Percentiles rank a stretch among this genome's conserved stretches.
phyloP scores from a whole-genome alignment of 92 coral and sea anemone genomes.

The Isaurus tuberculatus region DNA sequence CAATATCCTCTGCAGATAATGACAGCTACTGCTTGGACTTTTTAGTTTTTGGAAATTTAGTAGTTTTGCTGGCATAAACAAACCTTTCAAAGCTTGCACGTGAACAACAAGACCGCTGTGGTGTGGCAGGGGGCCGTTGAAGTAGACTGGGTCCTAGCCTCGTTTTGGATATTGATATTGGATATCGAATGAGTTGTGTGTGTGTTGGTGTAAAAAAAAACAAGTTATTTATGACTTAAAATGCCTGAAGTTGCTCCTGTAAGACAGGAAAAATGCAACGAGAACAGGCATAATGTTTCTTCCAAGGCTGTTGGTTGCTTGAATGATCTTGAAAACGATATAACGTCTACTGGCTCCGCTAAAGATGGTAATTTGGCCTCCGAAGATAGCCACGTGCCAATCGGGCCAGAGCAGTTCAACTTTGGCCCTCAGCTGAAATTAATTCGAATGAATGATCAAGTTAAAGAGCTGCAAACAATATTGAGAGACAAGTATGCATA shows the following conservation, averaged over 20 bases:
- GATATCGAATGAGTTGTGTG: not conserved
- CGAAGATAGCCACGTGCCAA: constrained; percentile 40
- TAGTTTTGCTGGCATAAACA: not conserved
- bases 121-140: not conserved
- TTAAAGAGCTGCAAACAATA: constrained; percentile 92
- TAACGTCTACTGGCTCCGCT: not conserved
- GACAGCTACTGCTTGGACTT: not conserved
- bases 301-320: constrained; percentile 7
- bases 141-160: constrained; percentile 22
- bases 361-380: not conserved
- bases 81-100: not conserved
- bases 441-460: constrained; percentile 92
- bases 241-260: constrained; percentile 38
- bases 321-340: not conserved
- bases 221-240: not conserved
- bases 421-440: constrained; percentile 84
- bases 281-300: not conserved
- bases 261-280: constrained; percentile 30
- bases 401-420: constrained; percentile 17
- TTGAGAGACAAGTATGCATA: constrained; percentile 80
- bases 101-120: not conserved
- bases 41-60: not conserved
- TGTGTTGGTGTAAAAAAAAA: not conserved
- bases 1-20: not conserved
- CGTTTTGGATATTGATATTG: not conserved